Evolutionary conservation across 2,797 vertebrate genomes (phyloP), one percentile per base, ranked within the genome.

Genomic region (Hemitrygon akajei): DNA sequence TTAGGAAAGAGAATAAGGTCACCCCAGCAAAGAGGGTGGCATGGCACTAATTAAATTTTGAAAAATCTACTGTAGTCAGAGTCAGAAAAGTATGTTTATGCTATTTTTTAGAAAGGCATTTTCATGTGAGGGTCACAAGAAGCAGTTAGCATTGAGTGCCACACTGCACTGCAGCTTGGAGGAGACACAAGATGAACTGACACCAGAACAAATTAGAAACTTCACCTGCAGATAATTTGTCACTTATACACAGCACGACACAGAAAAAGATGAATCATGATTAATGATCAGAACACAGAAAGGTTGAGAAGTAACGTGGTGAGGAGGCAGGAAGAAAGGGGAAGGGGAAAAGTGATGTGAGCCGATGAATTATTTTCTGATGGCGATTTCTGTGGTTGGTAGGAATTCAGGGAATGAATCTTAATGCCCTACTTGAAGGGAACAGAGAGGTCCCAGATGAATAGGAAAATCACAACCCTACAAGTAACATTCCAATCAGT

Each of bases 181-280:
- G 4, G n/a, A 14, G 0, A 22, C 20, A 27, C 76, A 9, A 71
- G 18, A 73, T 75, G 69, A 75, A 93, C 40, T 58, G 40, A 76
- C 71, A 56, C 27, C 2, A 9, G 91, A n/a, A n/a, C 40, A 76
- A 76, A 93, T 76, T 58, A 93, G 73, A 93, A n/a, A 40, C 69
- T 93, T 16, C 91, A 56, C 37, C 91, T n/a, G 73, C 71, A 56
- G 3, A n/a, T 76, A 93, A 75, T 75, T 93, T 76, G 91, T 47
- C 47, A 47, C 71, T 93, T 30, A 16, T 76, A 76, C 12, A 56
- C 71, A 30, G 40, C 40, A 18, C 47, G 71, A 76, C 69, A 37
- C 71, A 75, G 91, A 16, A 47, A 91, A 2, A 93, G 40, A 58
- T 93, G 91, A 76, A 56, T 40, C 66, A 76, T 73, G 66, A 73